Percentiles rank a stretch among this genome's conserved stretches.
Conservation (phyloP, 2,797 vertebrate species). For the Lacerta viridis region DNA sequence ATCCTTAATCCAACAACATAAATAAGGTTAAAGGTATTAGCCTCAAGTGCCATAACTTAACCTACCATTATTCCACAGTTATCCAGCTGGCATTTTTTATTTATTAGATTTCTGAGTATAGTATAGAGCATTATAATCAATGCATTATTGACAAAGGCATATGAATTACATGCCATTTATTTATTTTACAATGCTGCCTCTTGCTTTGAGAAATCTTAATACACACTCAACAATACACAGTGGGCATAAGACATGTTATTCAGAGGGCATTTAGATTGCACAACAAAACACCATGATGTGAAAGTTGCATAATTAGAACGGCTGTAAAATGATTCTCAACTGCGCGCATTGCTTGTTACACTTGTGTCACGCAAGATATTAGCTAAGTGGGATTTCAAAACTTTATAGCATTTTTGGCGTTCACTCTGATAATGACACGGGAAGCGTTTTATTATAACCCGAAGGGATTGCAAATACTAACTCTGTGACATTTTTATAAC, state of each 20-base stretch:
- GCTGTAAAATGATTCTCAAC: slow-evolving; percentile 44
- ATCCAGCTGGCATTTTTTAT: slow-evolving; percentile 64
- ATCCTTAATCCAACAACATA: slow-evolving; percentile 58
- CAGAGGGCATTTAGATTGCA: slow-evolving; percentile 41
- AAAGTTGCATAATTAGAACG: slow-evolving; percentile 56
- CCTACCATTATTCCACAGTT: slow-evolving; percentile 65
- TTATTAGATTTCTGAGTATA: slow-evolving; percentile 70
- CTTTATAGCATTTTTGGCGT: slow-evolving; percentile 61
- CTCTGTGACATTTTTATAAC: slow-evolving; percentile 77
- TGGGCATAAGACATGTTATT: slow-evolving; percentile 47
- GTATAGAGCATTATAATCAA: slow-evolving; percentile 70
- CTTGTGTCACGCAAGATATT: slow-evolving; percentile 41
- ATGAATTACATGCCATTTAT: slow-evolving; percentile 66
- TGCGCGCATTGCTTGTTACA: slow-evolving; percentile 37
- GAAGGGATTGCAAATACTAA: slow-evolving; percentile 74
- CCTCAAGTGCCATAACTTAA: slow-evolving; percentile 65
- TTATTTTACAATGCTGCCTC: slow-evolving; percentile 65
- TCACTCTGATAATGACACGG: slow-evolving; percentile 68
- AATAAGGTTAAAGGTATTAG: slow-evolving; percentile 65
- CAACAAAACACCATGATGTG: slow-evolving; percentile 46
- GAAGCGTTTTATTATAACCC: slow-evolving; percentile 75
- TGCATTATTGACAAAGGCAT: slow-evolving; percentile 70
- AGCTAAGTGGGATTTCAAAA: slow-evolving; percentile 54
- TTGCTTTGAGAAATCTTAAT: slow-evolving; percentile 59
- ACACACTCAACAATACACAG: slow-evolving; percentile 38